Evolutionary conservation across 2,888 invertebrate genomes (phyloP).

Genomic region (Trichogramma evanescens): DNA sequence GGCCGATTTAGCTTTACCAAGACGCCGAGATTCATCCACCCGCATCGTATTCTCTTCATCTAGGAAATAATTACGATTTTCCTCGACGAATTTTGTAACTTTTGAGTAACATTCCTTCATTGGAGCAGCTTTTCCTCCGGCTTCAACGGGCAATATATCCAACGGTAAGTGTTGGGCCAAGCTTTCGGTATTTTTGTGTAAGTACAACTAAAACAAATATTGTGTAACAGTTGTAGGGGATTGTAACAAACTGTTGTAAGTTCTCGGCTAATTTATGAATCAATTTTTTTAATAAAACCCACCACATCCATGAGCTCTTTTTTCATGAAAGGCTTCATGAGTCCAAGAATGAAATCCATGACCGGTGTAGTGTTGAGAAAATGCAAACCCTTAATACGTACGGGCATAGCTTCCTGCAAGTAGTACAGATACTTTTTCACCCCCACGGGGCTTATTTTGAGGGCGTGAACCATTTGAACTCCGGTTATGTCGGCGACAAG

Average conservation of each 20-base stretch:
- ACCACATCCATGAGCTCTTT: conserved; percentile 52
- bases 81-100: conserved; percentile 34
- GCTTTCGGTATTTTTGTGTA: conserved; percentile 51
- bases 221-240: neutral
- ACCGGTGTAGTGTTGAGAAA: conserved; percentile 62
- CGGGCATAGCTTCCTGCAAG: conserved; percentile 64
- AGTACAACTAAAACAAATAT: conserved; percentile 35
- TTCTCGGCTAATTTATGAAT: too few relatives aligned
- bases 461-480: conserved; percentile 56
- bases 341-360: conserved; percentile 61
- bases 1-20: conserved; percentile 58
- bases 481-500: conserved; percentile 58
- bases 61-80: conserved; percentile 41
- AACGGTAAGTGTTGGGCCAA: conserved; percentile 52
- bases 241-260: too few relatives aligned
- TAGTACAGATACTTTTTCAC: conserved; percentile 62
- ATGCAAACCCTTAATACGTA: conserved; percentile 61
- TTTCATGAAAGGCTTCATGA: conserved; percentile 66
- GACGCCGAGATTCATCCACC: conserved; percentile 56
- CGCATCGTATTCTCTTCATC: conserved; percentile 53
- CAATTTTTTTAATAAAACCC: conserved; percentile 9
- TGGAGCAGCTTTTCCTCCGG: conserved; percentile 54
- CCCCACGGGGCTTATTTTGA: conserved; percentile 55
- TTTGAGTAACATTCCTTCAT: conserved; percentile 32
- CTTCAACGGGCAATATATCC: conserved; percentile 57